Evolutionary conservation across 2,113 vertebrate species (phyloP).

Genomic region (Rhodinocichla rosea): DNA sequence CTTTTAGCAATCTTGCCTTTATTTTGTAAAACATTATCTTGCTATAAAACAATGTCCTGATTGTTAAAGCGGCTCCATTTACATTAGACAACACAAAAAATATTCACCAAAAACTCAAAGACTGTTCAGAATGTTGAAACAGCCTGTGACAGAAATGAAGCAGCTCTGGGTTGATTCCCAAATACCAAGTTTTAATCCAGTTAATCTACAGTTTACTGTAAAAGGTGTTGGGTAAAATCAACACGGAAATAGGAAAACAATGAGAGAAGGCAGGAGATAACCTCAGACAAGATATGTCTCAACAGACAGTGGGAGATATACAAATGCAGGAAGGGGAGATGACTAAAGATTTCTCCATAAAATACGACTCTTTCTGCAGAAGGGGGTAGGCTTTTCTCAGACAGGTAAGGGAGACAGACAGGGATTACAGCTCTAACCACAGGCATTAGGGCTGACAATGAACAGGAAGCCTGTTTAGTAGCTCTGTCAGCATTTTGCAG

Average conservation of each 20-base stretch:
- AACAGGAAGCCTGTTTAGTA: conserved; percentile 6
- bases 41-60: not conserved
- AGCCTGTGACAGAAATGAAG: not conserved
- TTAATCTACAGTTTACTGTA: not conserved
- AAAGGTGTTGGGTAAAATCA: not conserved
- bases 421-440: not conserved
- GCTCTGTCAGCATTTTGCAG: not conserved
- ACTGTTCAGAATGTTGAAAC: not conserved
- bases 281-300: not conserved
- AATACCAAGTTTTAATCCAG: not conserved
- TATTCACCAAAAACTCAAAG: not conserved
- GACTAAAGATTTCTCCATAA: not conserved
- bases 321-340: not conserved
- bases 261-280: not conserved
- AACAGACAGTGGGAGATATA: not conserved
- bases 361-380: not conserved
- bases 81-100: not conserved
- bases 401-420: not conserved
- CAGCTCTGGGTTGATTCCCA: not conserved
- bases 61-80: not conserved
- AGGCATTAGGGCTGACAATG: not conserved
- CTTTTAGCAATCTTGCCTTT: not conserved
- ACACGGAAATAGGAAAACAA: not conserved
- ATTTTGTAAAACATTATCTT: not conserved
- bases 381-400: not conserved